Base-by-base conservation (phyloP, 1,140 invertebrate genomes). In the Drosophila repleta region DNA sequence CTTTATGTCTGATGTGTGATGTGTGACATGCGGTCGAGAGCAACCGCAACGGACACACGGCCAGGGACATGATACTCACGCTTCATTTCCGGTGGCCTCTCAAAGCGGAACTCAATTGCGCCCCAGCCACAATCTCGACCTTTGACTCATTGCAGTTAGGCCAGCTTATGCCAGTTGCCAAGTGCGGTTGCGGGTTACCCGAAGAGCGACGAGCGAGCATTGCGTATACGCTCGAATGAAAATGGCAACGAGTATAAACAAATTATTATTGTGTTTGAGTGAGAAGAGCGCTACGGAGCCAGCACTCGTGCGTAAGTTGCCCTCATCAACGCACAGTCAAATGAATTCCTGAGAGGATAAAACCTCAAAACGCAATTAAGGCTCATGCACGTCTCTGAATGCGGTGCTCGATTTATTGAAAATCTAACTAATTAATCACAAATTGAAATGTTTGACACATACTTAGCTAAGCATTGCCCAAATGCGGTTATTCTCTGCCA, bases 331-430 rank as follows among this genome's bases (percentile, higher is more conserved):
- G 17, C 11, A 43, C 15, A 10, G 20, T 37, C 32, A 29, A 37
- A n/a, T 20, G 13, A 35, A 13, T 21, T 39, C 18, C 37, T 53
- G 32, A 35, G 13, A 10, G 17, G 17, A 6, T 4, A 4, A 24
- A 71, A 71, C 68, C 74, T 62, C 74, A 73, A 76, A 73, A 76
- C 67, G 56, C 69, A 76, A 76, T 76, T 76, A 76, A 35, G 58
- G 13, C 57, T 15, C 24, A 51, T 60, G 39, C 8, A 24, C 55
- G 18, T 62, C 37, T 62, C 49, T 65, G 46, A 35, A 13, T 32
- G 7, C 17, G 39, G 26, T 18, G 18, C 39, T 32, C 17, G 57
- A 49, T 55, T 53, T 41, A 41, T 24, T 39, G 15, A 46, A 49
- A 18, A 55, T 35, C 43, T 3, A 57, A 57, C 61, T 75, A 71